Percentiles rank a stretch among this genome's conserved stretches.
phyloP scores from a whole-genome alignment of 2,888 invertebrate species.

The Trissolcus brochymenae region DNA sequence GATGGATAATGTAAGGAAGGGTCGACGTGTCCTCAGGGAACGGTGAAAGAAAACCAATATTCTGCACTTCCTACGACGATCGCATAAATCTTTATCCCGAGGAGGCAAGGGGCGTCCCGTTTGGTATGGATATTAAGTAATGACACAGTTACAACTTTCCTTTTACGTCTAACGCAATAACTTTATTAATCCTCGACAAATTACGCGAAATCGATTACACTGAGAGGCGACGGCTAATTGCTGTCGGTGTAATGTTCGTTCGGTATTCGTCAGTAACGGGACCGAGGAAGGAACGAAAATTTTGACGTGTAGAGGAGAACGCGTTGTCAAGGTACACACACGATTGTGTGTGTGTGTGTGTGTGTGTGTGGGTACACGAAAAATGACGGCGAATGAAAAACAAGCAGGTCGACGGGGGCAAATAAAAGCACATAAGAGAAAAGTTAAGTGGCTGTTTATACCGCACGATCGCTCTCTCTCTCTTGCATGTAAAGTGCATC shows the following conservation, averaged over 20 bases:
- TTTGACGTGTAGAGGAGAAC: not conserved
- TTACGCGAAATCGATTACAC: constrained; percentile 45
- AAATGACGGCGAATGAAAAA: constrained; percentile 42
- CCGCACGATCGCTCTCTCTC: constrained; percentile 49
- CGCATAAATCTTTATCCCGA: constrained; percentile 71
- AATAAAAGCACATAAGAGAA: constrained; percentile 54
- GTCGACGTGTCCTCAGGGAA: constrained; percentile 67
- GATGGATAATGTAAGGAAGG: constrained; percentile 67
- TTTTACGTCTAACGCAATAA: constrained; percentile 50
- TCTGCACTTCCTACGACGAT: constrained; percentile 70
- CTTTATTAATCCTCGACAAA: constrained; percentile 55
- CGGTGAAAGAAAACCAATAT: constrained; percentile 70
- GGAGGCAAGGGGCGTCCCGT: constrained; percentile 59
- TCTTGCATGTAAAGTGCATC: constrained; percentile 59
- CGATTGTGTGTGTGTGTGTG: not conserved
- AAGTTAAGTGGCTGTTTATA: constrained; percentile 69
- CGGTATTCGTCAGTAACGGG: constrained; percentile 27
- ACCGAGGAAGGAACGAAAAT: not conserved
- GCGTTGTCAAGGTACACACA: constrained; percentile 39
- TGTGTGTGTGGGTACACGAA: constrained; percentile 16
- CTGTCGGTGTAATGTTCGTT: constrained; percentile 25
- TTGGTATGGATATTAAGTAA: constrained; percentile 68
- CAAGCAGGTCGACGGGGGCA: constrained; percentile 26
- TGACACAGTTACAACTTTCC: constrained; percentile 59
- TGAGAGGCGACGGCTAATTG: constrained; percentile 15